Evolutionary conservation across 2,113 vertebrate genomes (phyloP), one percentile per base, ranked within the genome.

Genomic region (Chauna torquata): DNA sequence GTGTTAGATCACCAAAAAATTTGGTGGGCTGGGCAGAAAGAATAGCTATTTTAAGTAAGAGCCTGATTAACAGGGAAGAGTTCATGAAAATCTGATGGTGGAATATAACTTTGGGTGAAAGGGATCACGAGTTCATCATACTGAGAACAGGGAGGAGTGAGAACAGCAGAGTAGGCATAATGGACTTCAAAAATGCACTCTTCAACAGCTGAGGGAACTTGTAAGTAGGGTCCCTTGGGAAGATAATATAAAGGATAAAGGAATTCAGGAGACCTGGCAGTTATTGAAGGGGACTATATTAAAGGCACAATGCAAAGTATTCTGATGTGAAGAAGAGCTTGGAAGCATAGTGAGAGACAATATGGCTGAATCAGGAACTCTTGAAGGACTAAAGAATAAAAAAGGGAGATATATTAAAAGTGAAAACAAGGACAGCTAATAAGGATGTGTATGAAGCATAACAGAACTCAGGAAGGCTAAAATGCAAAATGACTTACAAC

Each of bases 241-340:
- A 87, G 40, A 76, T 12, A 65, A 74, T 71, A 58, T 28, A 81
- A 90, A 93, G 28, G 68, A 96, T 89, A 89, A 96, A 96, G 66
- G 93, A 95, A 79, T 94, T 91, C 86, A 79, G 84, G 62, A 92
- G 44, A 85, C 78, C 52, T 91, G 89, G 95, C 91, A 91, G 40
- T 91, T 96, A 92, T 87, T 96, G 84, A 92, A 96, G 92, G 90
- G 95, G 94, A 95, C 75, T 91, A 62, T 89, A 95, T 90, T 96
- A 95, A 88, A 94, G 54, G 74, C 54, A 82, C 12, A 77, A 94
- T 88, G 62, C 58, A 87, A 95, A 93, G 40, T 57, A 76, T 79
- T 92, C 62, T 69, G 93, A 88, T 91, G 70, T 0, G 1, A 87
- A 92, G 52, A 62, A 87, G 61, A 80, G 40, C 54, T 90, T 90